Evolutionary conservation across 2,888 invertebrate genomes (phyloP).

Genomic region (Lithophane socia): DNA sequence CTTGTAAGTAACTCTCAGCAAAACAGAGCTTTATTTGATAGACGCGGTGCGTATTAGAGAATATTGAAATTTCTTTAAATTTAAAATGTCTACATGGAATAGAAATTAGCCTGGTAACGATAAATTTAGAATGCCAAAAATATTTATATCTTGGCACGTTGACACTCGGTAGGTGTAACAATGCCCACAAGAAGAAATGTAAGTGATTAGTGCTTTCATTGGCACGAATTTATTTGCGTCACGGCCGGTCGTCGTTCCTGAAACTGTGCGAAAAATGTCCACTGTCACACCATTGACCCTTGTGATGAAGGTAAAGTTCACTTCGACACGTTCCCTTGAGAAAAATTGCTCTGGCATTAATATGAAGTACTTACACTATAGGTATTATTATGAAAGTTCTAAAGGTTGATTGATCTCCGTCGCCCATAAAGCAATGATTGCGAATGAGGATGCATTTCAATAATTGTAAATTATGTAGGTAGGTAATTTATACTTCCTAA

Average conservation of each 20-base stretch:
- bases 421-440: neutral
- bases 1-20: neutral
- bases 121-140: conserved; percentile 67
- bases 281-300: conserved; percentile 77
- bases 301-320: conserved; percentile 72
- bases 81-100: conserved; percentile 27
- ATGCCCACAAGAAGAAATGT: conserved; percentile 68
- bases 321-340: conserved; percentile 60
- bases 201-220: conserved; percentile 73
- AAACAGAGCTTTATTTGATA: neutral
- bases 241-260: conserved; percentile 83
- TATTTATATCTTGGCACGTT: conserved; percentile 78
- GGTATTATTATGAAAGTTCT: neutral
- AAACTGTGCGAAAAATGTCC: conserved; percentile 74
- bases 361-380: neutral
- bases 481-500: neutral
- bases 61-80: neutral
- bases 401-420: conserved; percentile 5
- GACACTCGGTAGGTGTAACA: conserved; percentile 68
- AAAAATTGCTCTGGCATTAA: conserved; percentile 19
- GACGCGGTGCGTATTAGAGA: neutral
- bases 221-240: conserved; percentile 77
- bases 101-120: conserved; percentile 69
- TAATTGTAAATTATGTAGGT: neutral
- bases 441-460: neutral